Percentiles rank a stretch among this genome's conserved stretches.
Evolutionary conservation across 2,888 invertebrate genomes (phyloP).

Genomic region (Eustalomyia histrio): DNA sequence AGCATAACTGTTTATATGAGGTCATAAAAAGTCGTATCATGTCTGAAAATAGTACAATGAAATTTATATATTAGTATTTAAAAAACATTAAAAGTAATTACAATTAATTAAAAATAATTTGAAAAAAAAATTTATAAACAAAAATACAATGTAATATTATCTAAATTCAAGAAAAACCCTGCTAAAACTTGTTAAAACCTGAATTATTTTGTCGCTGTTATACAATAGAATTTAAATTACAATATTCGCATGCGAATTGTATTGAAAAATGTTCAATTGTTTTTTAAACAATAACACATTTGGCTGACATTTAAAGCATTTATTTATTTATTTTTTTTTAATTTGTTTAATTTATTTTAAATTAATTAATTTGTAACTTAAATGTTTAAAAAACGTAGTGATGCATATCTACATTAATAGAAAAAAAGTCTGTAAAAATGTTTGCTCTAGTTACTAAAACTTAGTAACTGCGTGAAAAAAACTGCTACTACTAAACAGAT

Average conservation of each 20-base stretch:
- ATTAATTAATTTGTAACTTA: background rate
- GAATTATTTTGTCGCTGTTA: background rate
- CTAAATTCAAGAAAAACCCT: background rate
- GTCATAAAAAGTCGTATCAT: slow-evolving; percentile 77
- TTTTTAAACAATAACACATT: background rate
- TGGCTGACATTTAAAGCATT: background rate
- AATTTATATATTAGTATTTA: background rate
- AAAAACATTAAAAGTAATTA: background rate
- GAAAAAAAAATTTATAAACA: background rate
- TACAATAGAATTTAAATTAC: background rate
- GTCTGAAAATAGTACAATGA: slow-evolving; percentile 74
- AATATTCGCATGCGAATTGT: background rate
- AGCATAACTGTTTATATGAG: slow-evolving; percentile 74
- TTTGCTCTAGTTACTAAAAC: too few species aligned
- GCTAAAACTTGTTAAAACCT: background rate
- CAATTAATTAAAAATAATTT: background rate
- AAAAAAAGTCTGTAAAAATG: too few species aligned
- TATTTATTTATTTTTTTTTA: background rate
- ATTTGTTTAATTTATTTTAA: background rate
- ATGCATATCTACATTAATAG: background rate
- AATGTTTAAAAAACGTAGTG: background rate
- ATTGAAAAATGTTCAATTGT: background rate
- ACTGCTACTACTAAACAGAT: too few species aligned
- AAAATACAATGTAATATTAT: background rate
- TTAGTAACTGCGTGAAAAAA: too few species aligned